phyloP scores from a whole-genome alignment of 2,113 vertebrate species.

The Ageneiosus marmoratus region DNA sequence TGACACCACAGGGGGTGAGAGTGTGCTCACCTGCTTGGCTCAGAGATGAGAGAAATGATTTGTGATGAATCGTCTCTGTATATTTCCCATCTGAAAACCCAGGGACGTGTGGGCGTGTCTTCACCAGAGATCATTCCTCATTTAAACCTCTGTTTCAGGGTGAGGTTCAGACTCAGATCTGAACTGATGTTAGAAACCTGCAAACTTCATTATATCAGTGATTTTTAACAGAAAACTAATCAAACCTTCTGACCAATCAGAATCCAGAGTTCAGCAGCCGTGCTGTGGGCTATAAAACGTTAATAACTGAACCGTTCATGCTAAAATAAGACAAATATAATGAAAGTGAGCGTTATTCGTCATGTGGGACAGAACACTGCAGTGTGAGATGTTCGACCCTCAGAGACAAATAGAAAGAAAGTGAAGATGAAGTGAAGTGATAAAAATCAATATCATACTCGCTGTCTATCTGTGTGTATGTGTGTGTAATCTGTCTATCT shows the following conservation, averaged over 20 bases:
- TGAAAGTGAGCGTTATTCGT: neutral
- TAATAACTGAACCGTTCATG: neutral
- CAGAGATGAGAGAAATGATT: neutral
- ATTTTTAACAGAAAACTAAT: too few species aligned
- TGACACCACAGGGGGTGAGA: neutral
- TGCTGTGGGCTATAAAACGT: neutral
- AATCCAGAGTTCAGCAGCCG: neutral
- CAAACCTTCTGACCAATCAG: too few species aligned
- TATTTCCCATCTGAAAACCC: neutral
- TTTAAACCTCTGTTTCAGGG: neutral
- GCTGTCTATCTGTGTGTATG: neutral
- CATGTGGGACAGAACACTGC: neutral
- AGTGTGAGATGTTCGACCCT: neutral
- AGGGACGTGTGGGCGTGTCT: neutral
- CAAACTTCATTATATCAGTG: neutral
- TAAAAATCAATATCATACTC: slow-evolving; percentile 25
- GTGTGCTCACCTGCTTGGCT: neutral
- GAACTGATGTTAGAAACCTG: too few species aligned
- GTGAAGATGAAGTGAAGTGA: slow-evolving; percentile 11
- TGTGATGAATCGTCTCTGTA: neutral
- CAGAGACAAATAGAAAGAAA: neutral
- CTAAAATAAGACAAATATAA: neutral
- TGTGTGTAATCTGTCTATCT: too few species aligned
- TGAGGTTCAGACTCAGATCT: neutral
- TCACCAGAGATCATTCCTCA: neutral